Percentiles rank a stretch among this genome's conserved stretches.
Conservation (phyloP, 2,113 vertebrate genomes). For the Pitta sordida region DNA sequence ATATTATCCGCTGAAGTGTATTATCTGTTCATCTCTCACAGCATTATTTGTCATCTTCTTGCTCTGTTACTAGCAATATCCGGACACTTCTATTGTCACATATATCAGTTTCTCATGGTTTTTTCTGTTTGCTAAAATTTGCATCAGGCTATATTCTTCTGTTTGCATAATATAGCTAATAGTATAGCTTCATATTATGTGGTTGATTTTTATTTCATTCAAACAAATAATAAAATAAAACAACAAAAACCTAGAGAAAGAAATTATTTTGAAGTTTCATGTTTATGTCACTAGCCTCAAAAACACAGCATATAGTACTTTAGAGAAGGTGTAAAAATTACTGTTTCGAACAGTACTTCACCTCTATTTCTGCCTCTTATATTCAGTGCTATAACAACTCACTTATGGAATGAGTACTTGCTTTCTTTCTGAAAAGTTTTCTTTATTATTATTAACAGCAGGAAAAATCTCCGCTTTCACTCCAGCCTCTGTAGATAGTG, state of each 20-base stretch:
- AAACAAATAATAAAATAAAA: fast-evolving
- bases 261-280: not conserved
- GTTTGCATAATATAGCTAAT: not conserved
- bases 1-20: not conserved
- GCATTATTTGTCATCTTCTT: not conserved
- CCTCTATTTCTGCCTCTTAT: not conserved
- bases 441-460: not conserved
- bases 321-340: not conserved
- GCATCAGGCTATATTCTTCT: not conserved
- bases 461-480: not conserved
- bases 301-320: not conserved
- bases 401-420: not conserved
- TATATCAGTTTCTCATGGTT: not conserved
- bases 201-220: not conserved
- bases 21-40: not conserved
- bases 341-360: not conserved
- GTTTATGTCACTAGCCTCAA: not conserved
- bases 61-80: not conserved
- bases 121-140: not conserved
- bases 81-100: not conserved
- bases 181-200: not conserved
- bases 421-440: not conserved
- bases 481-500: not conserved
- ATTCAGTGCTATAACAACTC: not conserved
- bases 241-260: not conserved